Base-by-base conservation (phyloP, 2,888 invertebrate genomes). In the Dasypogon diadema region DNA sequence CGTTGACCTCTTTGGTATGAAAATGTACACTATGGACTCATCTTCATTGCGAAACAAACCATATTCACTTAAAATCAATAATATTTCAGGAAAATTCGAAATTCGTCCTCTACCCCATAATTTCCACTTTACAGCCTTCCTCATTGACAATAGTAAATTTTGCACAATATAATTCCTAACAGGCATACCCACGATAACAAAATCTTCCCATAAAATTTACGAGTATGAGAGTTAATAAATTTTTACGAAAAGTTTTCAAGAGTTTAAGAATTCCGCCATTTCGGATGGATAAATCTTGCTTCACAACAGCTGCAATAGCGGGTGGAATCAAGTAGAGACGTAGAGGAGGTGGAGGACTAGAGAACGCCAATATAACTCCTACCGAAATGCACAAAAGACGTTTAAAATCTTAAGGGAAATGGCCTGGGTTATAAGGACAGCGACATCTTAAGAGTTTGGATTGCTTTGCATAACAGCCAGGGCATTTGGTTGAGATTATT, bases 401-500 rank as follows among this genome's bases (percentile, higher is more conserved):
- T 46, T 54, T 54, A 54, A 24, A 34, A 42, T 8, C 63, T 46
- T 2, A 8, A 12, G n/a, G 42, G 12, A 63, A 63, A 37, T 42
- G 63, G 18, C 37, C 42, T 18, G 10, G 22, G 26, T 4, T 16
- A 16, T 14, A 37, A 63, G 60, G 14, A 18, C 5, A 10, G 16
- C 21, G 37, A 63, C 42, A 18, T 26, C 60, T 24, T 16, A 1
- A 26, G 18, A 37, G 60, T 37, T 21, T 37, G 18, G 37, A 16
- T 56, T 73, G 30, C 46, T 73, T 73, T 73, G 55, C 73, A 73
- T 56, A 56, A 56, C 42, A 34, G 34, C 55, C 55, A 18, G 2
- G n/a, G 34, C 70, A 75, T 79, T 79, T 79, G 76, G 77, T 75
- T 75, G 78, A 79, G 80, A 80, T 80, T 80, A 80, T 79, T 80